Evolutionary conservation across 2,888 invertebrate genomes (phyloP), one percentile per base, ranked within the genome.

Genomic region (Muschampia plurimacula): DNA sequence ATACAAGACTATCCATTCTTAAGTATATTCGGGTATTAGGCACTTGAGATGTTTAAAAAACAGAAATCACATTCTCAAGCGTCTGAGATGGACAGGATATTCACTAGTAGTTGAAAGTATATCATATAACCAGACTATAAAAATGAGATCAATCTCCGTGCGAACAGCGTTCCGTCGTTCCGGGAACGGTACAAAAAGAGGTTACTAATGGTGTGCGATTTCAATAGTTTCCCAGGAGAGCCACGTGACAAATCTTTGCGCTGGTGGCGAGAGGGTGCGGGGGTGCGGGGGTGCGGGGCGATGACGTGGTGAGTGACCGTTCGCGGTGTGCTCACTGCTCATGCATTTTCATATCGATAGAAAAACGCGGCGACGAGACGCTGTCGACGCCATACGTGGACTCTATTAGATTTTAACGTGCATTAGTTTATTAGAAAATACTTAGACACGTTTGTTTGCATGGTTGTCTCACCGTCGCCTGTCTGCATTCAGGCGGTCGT

Each of bases 281-380:
- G 49, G n/a, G 41, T 22, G 22, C 13, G 49, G n/a, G 49, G n/a
- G 41, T 22, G 22, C 13, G 44, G 3, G n/a, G n/a, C 2, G 49
- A 6, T 13, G 10, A 10, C 57, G 70, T 49, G 78, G 75, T 73
- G 74, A 76, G 52, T 73, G 76, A 75, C 76, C n/a, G 49, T 49
- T n/a, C n/a, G 5, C 13, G 4, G 4, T n/a, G 44, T 12, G 32
- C 76, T 87, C 86, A 87, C 22, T 22, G 22, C 22, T 22, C 22
- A 22, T 89, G 81, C 85, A 90, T 89, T 84, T 90, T 86, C 84
- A 89, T 88, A 5, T 59, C 46, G 36, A 46, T 22, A 77, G 80
- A 89, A 90, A 89, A 89, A 88, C 86, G 83, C 84, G 84, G 84
- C 87, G 84, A 77, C 84, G 79, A 77, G 78, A 76, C 81, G 80